Evolutionary conservation across 2,797 vertebrate genomes (phyloP).

Genomic region (Lophius americanus): DNA sequence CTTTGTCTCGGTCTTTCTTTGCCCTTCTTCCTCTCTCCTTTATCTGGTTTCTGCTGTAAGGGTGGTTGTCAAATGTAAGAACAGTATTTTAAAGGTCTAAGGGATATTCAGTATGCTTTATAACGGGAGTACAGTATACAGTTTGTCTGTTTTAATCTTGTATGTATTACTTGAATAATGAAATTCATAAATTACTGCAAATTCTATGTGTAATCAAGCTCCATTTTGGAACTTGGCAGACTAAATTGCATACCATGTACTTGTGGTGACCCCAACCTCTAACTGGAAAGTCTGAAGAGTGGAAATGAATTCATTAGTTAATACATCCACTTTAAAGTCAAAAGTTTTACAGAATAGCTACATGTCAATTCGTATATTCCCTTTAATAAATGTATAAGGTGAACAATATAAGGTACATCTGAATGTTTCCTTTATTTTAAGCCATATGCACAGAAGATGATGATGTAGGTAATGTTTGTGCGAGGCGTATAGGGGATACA

Average conservation of each 20-base stretch:
- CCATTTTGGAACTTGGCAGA: constrained; percentile 22
- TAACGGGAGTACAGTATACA: constrained; percentile 3
- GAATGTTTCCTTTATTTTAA: neutral
- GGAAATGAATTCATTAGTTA: constrained; percentile 56
- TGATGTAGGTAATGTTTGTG: constrained; percentile 8
- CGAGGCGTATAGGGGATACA: constrained; percentile 12
- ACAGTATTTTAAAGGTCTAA: constrained; percentile 42
- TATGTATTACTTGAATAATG: constrained; percentile 18
- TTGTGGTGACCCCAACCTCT: constrained; percentile 43
- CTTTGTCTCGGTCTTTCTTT: constrained; percentile 43
- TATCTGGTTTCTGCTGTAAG: constrained; percentile 63
- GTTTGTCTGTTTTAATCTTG: neutral
- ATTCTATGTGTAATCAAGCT: constrained; percentile 8
- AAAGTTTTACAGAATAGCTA: constrained; percentile 18
- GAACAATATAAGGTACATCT: neutral
- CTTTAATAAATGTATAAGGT: constrained; percentile 5
- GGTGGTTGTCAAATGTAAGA: constrained; percentile 62
- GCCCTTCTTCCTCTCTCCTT: constrained; percentile 50
- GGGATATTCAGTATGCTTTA: neutral
- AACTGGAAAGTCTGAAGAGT: constrained; percentile 39
- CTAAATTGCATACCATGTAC: constrained; percentile 31
- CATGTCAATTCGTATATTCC: neutral
- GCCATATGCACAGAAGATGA: neutral
- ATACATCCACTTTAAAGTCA: constrained; percentile 35
- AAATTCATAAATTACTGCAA: constrained; percentile 10